Percentiles rank a stretch among this genome's conserved stretches.
Conservation (phyloP, 2,797 vertebrate species). For the Phrynocephalus guinanensis region DNA sequence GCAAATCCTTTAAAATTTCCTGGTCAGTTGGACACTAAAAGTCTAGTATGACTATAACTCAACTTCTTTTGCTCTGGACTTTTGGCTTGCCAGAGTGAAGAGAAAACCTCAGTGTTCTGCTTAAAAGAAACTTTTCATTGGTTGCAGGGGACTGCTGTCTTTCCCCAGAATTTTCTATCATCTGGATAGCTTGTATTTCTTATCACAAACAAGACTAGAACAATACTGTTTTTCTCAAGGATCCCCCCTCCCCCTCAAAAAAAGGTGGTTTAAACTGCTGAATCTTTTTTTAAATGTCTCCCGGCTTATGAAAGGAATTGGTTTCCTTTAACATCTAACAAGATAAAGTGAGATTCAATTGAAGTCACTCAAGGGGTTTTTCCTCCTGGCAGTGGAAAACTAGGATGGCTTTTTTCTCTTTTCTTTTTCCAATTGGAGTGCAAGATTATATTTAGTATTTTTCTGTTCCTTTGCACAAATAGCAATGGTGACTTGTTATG, state of each 20-base stretch:
- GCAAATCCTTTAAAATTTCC: background rate
- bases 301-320: conserved; percentile 73
- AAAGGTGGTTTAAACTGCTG: conserved; percentile 67
- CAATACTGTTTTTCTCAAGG: conserved; percentile 50
- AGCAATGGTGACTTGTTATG: conserved; percentile 76
- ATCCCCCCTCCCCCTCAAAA: too few relatives aligned
- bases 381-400: conserved; percentile 72
- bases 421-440: conserved; percentile 75
- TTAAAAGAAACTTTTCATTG: conserved; percentile 49
- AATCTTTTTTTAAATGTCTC: conserved; percentile 72
- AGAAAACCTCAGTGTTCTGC: background rate
- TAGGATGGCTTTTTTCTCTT: background rate
- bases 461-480: conserved; percentile 76
- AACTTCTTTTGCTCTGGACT: conserved; percentile 24
- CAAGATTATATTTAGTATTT: conserved; percentile 76
- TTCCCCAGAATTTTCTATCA: conserved; percentile 54
- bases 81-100: conserved; percentile 49
- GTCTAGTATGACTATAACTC: background rate
- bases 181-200: conserved; percentile 42
- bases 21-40: background rate
- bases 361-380: conserved; percentile 71
- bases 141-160: conserved; percentile 53
- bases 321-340: conserved; percentile 75
- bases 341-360: conserved; percentile 76
- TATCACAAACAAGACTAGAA: conserved; percentile 55